Percentiles rank a stretch among this genome's conserved stretches.
phyloP scores from a whole-genome alignment of 2,113 vertebrate species.

The Oreochromis tanganicae region DNA sequence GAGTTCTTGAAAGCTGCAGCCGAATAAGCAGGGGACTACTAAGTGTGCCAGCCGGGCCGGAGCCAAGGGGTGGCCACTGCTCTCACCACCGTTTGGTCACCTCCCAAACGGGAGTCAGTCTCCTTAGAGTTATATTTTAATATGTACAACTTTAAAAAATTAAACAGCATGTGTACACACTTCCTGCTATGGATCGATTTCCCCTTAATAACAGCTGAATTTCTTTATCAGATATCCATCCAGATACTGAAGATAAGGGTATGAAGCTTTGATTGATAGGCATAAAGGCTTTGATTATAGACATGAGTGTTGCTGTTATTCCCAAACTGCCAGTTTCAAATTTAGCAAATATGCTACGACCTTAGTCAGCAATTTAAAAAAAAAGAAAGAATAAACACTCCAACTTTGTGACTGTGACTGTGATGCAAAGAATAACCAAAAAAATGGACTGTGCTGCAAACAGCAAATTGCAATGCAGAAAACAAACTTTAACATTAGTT shows the following conservation, averaged over 20 bases:
- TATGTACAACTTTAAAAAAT: neutral
- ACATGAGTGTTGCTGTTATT: neutral
- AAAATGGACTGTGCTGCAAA: neutral
- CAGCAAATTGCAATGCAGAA: neutral
- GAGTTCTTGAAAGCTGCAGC: neutral
- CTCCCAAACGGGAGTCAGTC: fast-evolving
- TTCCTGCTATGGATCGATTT: neutral
- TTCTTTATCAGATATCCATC: neutral
- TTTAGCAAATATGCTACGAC: neutral
- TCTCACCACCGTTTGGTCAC: fast-evolving
- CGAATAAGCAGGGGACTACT: neutral
- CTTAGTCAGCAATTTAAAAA: neutral
- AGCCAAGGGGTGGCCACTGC: neutral
- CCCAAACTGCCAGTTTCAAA: fast-evolving
- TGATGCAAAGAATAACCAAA: neutral
- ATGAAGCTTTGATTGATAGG: neutral
- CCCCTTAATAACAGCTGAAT: neutral
- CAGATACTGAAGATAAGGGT: neutral
- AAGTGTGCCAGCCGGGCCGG: neutral
- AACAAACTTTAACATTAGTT: neutral
- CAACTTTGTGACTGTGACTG: fast-evolving
- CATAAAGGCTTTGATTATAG: neutral
- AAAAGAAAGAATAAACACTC: neutral
- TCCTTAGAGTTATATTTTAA: neutral
- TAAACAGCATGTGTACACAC: neutral